phyloP scores from a whole-genome alignment of 2,113 vertebrate genomes.

The Athene noctua region DNA sequence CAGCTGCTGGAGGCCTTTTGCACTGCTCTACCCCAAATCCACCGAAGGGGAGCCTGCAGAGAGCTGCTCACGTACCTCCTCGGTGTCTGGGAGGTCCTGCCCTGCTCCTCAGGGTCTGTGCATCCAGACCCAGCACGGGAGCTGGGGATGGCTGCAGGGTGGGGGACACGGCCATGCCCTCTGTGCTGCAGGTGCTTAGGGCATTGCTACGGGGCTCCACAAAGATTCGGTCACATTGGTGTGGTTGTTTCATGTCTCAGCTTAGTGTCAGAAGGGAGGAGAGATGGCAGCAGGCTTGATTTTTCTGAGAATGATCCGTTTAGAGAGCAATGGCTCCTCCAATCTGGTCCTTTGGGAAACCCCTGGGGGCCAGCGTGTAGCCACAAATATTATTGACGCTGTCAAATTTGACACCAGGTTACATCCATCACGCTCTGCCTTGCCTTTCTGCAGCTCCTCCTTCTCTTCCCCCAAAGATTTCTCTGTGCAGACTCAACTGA shows the following conservation, averaged over 20 bases:
- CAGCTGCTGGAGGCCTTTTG: background rate
- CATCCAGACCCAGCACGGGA: background rate
- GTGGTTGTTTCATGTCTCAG: background rate
- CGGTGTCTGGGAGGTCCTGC: background rate
- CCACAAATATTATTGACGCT: background rate
- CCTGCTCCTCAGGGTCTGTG: background rate
- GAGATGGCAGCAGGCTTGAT: background rate
- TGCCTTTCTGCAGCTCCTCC: background rate
- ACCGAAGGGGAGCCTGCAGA: background rate
- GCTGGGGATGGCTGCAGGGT: fast-evolving
- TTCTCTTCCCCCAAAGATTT: background rate
- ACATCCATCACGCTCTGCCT: background rate
- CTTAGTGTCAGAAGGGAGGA: background rate
- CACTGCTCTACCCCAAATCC: background rate
- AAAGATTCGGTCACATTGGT: background rate
- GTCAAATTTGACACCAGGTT: background rate
- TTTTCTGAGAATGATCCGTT: background rate
- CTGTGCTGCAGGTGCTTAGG: background rate
- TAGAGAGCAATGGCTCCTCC: background rate
- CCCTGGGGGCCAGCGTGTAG: background rate
- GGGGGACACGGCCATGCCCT: fast-evolving
- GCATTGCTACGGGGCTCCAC: background rate
- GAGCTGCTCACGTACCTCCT: background rate
- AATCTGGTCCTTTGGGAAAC: background rate
- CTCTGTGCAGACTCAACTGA: background rate